These are phyloP conservation scores for Eremophila alpestris DNA, from an alignment of 2,797 vertebrate species.

Conservation along the genomic window DNA sequence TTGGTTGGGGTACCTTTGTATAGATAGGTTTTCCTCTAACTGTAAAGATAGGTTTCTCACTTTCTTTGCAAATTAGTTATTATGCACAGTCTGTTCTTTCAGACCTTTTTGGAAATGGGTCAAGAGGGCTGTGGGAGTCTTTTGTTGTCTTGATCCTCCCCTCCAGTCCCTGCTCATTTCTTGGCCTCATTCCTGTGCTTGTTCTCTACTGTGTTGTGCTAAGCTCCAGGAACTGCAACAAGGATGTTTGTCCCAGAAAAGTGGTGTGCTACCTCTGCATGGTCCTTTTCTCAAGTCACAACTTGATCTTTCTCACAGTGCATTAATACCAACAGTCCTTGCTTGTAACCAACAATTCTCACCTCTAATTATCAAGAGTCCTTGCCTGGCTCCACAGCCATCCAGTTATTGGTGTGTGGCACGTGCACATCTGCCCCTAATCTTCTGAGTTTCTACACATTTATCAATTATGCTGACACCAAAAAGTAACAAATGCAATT, in stretches of 20 bases:
- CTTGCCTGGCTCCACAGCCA: not conserved
- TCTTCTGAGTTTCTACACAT: not conserved
- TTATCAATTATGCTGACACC: accelerated
- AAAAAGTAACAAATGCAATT: not conserved
- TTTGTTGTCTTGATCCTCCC: not conserved
- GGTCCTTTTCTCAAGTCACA: not conserved
- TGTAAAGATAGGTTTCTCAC: not conserved
- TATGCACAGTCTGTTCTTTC: accelerated
- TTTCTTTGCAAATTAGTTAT: not conserved
- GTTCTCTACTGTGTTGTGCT: too few species aligned
- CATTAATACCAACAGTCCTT: accelerated
- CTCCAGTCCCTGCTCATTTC: not conserved
- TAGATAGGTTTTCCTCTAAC: not conserved
- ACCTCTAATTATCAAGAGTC: too few species aligned
- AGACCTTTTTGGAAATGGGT: not conserved
- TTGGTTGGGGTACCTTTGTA: not conserved
- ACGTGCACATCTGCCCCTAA: not conserved
- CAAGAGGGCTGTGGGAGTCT: not conserved
- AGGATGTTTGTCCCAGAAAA: not conserved
- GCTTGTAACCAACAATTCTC: not conserved
- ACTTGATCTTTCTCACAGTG: not conserved
- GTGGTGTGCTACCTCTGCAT: not conserved
- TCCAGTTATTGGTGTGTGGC: not conserved
- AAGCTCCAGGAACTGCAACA: not conserved
- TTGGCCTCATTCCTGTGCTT: not conserved